These are phyloP conservation scores for Girardia tigrina DNA, from an alignment of 2,888 invertebrate genomes.

Conservation along the genomic window DNA sequence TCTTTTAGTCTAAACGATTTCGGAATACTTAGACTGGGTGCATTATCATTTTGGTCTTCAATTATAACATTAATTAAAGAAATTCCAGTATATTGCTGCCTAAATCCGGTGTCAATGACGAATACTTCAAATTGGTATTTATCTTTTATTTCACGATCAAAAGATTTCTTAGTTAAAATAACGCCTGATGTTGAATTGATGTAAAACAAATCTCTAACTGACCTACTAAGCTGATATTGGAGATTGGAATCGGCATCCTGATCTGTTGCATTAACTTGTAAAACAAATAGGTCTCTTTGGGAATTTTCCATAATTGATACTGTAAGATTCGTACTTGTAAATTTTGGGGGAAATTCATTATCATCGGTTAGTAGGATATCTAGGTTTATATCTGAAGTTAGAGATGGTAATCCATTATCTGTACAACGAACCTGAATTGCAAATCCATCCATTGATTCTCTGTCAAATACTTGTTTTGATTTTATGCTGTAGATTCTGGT, in stretches of 20 bases:
- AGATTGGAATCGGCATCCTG: constrained; percentile 29
- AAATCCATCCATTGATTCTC: constrained; percentile 28
- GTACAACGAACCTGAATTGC: constrained; percentile 27
- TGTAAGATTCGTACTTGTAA: constrained; percentile 2
- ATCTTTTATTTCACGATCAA: constrained; percentile 32
- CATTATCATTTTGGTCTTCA: constrained; percentile 35
- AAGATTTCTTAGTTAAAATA: background rate
- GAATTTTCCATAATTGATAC: constrained; percentile 27
- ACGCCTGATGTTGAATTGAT: constrained; percentile 32
- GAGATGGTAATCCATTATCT: constrained; percentile 30
- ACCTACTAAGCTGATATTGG: background rate
- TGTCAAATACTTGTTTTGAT: constrained; percentile 29
- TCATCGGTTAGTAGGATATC: constrained; percentile 28
- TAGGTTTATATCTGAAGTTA: constrained; percentile 31
- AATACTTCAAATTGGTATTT: constrained; percentile 31
- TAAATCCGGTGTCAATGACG: constrained; percentile 20
- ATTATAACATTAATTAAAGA: constrained; percentile 24
- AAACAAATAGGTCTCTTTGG: constrained; percentile 24
- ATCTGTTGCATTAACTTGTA: constrained; percentile 28
- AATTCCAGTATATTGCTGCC: constrained; percentile 7
- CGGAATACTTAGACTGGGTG: constrained; percentile 25
- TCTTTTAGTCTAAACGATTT: constrained; percentile 19
- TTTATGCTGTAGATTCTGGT: constrained; percentile 31
- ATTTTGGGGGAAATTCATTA: constrained; percentile 32
- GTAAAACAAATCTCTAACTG: constrained; percentile 29